A percentile compares a stretch with the other conserved stretches of the same genome.
Conservation (phyloP, 2,113 vertebrate species). For the Chunga burmeisteri region DNA sequence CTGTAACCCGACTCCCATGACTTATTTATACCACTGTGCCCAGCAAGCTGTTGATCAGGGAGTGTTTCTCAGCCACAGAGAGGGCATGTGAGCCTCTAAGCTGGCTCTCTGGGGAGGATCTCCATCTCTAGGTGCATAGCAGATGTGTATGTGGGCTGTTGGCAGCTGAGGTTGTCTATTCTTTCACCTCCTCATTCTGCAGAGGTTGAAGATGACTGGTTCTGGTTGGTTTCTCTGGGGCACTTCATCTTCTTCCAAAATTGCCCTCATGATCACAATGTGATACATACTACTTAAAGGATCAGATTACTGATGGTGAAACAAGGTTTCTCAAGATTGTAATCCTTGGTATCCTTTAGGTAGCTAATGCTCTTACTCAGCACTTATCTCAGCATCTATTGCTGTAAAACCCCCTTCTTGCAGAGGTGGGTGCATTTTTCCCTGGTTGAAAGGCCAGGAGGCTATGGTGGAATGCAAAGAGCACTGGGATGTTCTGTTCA, state of each 20-base stretch:
- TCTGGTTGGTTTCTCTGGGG: neutral
- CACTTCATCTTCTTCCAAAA: neutral
- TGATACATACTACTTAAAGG: neutral
- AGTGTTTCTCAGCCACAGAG: neutral
- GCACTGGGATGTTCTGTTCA: neutral
- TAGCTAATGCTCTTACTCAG: neutral
- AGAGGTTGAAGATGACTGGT: neutral
- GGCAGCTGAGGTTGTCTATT: neutral
- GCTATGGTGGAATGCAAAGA: neutral
- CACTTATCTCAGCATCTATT: neutral
- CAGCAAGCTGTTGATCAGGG: neutral
- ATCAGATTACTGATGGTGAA: neutral
- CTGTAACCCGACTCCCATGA: constrained; percentile 24
- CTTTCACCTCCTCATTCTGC: neutral
- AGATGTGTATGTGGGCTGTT: neutral
- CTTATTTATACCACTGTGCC: constrained; percentile 2
- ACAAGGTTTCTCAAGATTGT: neutral
- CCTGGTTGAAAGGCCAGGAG: neutral
- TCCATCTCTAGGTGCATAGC: neutral
- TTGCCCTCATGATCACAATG: neutral
- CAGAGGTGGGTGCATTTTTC: neutral
- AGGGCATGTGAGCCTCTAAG: neutral
- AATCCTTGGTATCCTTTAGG: neutral
- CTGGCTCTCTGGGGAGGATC: neutral
- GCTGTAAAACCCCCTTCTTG: neutral